phyloP scores from a whole-genome alignment of 2,888 invertebrate genomes.

The Lycaena phlaeas region DNA sequence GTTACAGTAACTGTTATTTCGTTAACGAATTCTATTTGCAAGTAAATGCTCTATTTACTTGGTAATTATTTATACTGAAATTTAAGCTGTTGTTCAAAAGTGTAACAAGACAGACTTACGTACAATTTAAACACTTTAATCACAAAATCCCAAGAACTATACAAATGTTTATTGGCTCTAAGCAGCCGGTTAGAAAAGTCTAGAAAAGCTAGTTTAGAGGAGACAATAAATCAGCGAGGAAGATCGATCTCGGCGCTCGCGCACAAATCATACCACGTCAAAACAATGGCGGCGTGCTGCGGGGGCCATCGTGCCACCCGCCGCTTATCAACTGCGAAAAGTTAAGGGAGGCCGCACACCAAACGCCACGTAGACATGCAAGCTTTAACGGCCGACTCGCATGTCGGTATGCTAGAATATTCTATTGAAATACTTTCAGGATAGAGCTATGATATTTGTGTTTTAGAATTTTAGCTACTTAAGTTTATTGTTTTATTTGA shows the following conservation, averaged over 20 bases:
- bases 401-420: conserved; percentile 11
- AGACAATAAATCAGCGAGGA: conserved; percentile 53
- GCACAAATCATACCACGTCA: conserved; percentile 63
- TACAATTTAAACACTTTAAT: too few species aligned
- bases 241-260: conserved; percentile 52
- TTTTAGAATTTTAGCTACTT: too few species aligned
- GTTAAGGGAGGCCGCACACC: conserved; percentile 15
- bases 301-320: conserved; percentile 55
- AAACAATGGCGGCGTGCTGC: conserved; percentile 52
- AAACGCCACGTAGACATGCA: conserved; percentile 10
- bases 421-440: conserved; percentile 1
- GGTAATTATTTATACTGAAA: too few species aligned
- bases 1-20: too few species aligned
- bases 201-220: conserved; percentile 47
- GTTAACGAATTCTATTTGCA: too few species aligned
- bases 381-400: conserved; percentile 9
- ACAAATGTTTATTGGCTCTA: conserved; percentile 26
- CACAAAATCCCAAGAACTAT: too few species aligned
- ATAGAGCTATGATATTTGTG: too few species aligned
- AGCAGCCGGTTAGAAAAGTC: conserved; percentile 39
- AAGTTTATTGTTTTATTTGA: too few species aligned
- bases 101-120: too few species aligned
- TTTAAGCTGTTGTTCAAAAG: too few species aligned
- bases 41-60: too few species aligned
- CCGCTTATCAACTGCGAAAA: conserved; percentile 33